Percentiles rank a stretch among this genome's conserved stretches.
These are phyloP conservation scores for Stichodactyla helianthus DNA, from an alignment of 64 coral and sea anemone genomes.

Conservation along the genomic window DNA sequence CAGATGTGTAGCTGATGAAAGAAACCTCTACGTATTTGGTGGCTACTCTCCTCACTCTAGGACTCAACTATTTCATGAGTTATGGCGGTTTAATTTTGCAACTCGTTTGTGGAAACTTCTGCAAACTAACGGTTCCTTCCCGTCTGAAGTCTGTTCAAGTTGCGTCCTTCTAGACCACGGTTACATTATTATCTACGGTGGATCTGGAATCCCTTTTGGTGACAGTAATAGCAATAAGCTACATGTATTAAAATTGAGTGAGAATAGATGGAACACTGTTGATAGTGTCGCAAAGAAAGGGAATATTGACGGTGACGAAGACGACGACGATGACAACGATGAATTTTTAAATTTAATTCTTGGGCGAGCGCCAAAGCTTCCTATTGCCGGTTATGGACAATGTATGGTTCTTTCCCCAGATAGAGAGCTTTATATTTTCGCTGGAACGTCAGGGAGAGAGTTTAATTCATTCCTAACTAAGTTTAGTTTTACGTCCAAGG, in stretches of 20 bases:
- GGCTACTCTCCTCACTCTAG: slow-evolving; percentile 78
- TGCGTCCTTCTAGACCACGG: slow-evolving; percentile 63
- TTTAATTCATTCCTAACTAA: slow-evolving; percentile 74
- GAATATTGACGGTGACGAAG: slow-evolving; percentile 39
- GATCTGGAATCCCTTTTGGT: slow-evolving; percentile 92
- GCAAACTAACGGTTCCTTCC: slow-evolving; percentile 61
- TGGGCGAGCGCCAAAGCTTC: slow-evolving; percentile 8
- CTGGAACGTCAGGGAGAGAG: slow-evolving; percentile 79
- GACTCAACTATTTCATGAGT: slow-evolving; percentile 65
- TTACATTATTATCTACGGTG: slow-evolving; percentile 82
- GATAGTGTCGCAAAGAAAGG: slow-evolving; percentile 21
- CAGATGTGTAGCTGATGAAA: slow-evolving; percentile 83
- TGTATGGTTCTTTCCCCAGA: slow-evolving; percentile 74
- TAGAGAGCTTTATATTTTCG: slow-evolving; percentile 83
- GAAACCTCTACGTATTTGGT: slow-evolving; percentile 84
- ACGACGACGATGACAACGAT: slow-evolving; percentile 30
- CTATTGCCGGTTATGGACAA: slow-evolving; percentile 87
- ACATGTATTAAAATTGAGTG: slow-evolving; percentile 53
- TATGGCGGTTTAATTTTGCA: slow-evolving; percentile 84
- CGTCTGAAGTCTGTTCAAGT: slow-evolving; percentile 78
- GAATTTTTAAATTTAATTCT: slow-evolving; percentile 13
- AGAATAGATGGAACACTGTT: slow-evolving; percentile 57
- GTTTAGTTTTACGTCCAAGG: slow-evolving; percentile 44
- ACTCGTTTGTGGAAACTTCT: slow-evolving; percentile 59
- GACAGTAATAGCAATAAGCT: slow-evolving; percentile 80